Percentiles rank a stretch among this genome's conserved stretches.
These are phyloP conservation scores for Drosophila ercepeae DNA, from an alignment of 1,140 invertebrate genomes.

Conservation along the genomic window DNA sequence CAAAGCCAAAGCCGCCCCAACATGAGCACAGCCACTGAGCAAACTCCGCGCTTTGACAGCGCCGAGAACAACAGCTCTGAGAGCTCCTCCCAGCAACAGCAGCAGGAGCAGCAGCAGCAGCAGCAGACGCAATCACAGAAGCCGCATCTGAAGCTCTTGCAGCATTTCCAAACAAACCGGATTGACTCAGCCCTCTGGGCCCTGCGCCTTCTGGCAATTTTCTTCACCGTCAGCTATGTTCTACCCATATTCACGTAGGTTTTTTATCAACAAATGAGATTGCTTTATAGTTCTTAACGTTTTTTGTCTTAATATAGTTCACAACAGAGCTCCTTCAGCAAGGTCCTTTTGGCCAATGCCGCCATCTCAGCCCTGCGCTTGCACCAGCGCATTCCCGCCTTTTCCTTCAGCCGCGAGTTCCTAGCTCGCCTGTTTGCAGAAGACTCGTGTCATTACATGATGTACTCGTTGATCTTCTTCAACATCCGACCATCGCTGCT, in stretches of 20 bases:
- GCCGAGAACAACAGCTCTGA: slow-evolving; percentile 41
- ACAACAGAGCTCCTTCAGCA: slow-evolving; percentile 94
- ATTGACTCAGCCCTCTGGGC: slow-evolving; percentile 93
- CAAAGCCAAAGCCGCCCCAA: slow-evolving; percentile 36
- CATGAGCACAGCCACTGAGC: slow-evolving; percentile 62
- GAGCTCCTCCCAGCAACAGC: slow-evolving; percentile 44
- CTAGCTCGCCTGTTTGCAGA: slow-evolving; percentile 91
- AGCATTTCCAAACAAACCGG: slow-evolving; percentile 91
- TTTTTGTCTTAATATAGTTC: slow-evolving; percentile 86
- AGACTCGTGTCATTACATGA: slow-evolving; percentile 98
- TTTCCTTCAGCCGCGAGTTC: slow-evolving; percentile 92
- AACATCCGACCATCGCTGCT: slow-evolving; percentile 94
- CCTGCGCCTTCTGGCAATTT: slow-evolving; percentile 91
- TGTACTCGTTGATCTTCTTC: slow-evolving; percentile 97
- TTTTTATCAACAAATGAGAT: neutral
- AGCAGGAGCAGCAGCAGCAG: slow-evolving; percentile 37
- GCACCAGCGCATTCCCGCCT: slow-evolving; percentile 94
- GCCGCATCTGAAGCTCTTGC: slow-evolving; percentile 87
- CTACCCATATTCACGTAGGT: slow-evolving; percentile 94
- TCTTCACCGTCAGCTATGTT: slow-evolving; percentile 93
- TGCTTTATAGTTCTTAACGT: slow-evolving; percentile 4
- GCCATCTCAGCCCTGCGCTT: slow-evolving; percentile 96
- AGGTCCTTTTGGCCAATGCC: slow-evolving; percentile 95
- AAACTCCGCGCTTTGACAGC: slow-evolving; percentile 48
- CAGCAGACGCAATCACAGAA: slow-evolving; percentile 52